phyloP scores from a whole-genome alignment of 2,113 vertebrate species.

The Cyprinodon brontotheroides region DNA sequence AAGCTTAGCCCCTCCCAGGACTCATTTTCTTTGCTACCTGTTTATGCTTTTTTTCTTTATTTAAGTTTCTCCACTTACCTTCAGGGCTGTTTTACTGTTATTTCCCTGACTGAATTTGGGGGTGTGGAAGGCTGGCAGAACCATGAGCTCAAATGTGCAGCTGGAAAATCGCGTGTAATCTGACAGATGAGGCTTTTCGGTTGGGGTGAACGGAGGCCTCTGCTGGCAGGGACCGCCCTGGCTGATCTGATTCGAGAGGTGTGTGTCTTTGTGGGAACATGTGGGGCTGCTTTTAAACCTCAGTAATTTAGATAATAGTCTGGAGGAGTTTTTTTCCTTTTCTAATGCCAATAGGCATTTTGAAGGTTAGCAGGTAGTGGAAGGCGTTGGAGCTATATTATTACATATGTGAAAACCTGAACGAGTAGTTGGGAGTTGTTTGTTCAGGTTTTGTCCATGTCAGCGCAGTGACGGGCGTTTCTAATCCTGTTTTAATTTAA shows the following conservation, averaged over 20 bases:
- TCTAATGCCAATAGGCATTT: slow-evolving; percentile 52
- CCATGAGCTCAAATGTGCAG: slow-evolving; percentile 65
- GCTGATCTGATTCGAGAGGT: slow-evolving; percentile 60
- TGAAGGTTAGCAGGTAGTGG: slow-evolving; percentile 39
- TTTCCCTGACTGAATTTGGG: slow-evolving; percentile 48
- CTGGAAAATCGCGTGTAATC: slow-evolving; percentile 40
- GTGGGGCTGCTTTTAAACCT: slow-evolving; percentile 44
- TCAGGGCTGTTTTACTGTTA: slow-evolving; percentile 45
- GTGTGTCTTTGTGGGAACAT: slow-evolving; percentile 57
- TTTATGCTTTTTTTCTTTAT: too few species aligned
- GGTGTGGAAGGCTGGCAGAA: slow-evolving; percentile 36
- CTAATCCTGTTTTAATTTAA: slow-evolving; percentile 51
- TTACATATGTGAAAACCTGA: not conserved
- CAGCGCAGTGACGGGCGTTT: slow-evolving; percentile 14
- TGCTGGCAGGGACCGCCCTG: slow-evolving; percentile 27
- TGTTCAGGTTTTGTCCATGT: slow-evolving; percentile 26
- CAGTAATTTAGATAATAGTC: slow-evolving; percentile 51
- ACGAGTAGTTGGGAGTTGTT: slow-evolving; percentile 20
- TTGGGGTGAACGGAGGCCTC: slow-evolving; percentile 18
- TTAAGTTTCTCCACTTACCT: slow-evolving; percentile 25
- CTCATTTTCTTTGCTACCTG: slow-evolving; percentile 44
- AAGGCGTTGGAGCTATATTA: too few species aligned
- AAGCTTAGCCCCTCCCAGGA: slow-evolving; percentile 35
- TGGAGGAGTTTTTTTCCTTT: slow-evolving; percentile 11
- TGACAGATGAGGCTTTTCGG: slow-evolving; percentile 62